Evolutionary conservation across 2,888 invertebrate genomes (phyloP).

Genomic region (Vandiemenella viatica): DNA sequence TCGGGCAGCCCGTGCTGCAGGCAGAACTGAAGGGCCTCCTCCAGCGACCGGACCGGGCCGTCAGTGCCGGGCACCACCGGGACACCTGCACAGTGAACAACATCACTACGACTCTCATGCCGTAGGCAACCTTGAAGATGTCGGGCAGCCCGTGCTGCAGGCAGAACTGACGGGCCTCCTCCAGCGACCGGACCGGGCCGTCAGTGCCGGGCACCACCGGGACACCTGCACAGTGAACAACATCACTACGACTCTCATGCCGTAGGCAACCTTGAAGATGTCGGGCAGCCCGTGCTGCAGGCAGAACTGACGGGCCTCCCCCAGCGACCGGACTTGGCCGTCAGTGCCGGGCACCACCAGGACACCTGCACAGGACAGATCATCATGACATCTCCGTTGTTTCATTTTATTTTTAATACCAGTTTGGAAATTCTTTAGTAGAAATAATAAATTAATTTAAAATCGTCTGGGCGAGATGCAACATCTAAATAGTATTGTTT

Average conservation of each 20-base stretch:
- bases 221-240: too few relatives aligned
- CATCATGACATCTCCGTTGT: too few relatives aligned
- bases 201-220: constrained; percentile 66
- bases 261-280: constrained; percentile 97
- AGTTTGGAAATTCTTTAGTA: too few relatives aligned
- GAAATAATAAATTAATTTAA: too few relatives aligned
- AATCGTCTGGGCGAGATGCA: too few relatives aligned
- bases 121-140: constrained; percentile 97
- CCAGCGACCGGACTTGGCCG: constrained; percentile 73
- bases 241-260: constrained; percentile 96
- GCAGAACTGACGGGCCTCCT: constrained; percentile 80
- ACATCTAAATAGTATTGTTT: too few relatives aligned
- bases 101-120: constrained; percentile 96
- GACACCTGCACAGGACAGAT: too few relatives aligned
- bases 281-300: constrained; percentile 87
- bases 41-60: constrained; percentile 73
- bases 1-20: constrained; percentile 87
- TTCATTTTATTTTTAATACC: too few relatives aligned
- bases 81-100: too few relatives aligned
- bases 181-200: constrained; percentile 73
- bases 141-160: constrained; percentile 87
- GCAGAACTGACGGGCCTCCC: constrained; percentile 80
- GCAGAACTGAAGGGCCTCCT: constrained; percentile 81
- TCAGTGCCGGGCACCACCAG: constrained; percentile 66
- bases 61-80: constrained; percentile 68